Evolutionary conservation across 2,888 invertebrate species (phyloP), one percentile per base, ranked within the genome.

Genomic region (Atrina japonica): DNA sequence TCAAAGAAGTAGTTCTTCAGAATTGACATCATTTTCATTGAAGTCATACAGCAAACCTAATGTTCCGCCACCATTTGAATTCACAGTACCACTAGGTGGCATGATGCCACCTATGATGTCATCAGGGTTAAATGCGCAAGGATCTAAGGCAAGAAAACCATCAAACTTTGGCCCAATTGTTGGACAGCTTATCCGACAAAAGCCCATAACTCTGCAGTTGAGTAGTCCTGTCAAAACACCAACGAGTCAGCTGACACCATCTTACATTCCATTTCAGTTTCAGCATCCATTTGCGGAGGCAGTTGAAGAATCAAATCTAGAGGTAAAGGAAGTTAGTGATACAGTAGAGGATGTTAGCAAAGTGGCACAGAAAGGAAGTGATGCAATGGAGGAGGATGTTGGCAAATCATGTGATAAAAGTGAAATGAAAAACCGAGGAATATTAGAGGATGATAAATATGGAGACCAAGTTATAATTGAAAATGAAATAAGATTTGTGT

Each of bases 181-280:
- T 55, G 85, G 85, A 7, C 85, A 86, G 73, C 65, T 86, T 45
- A 79, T 86, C 16, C 66, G 76, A 41, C 82, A 76, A 58, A 71
- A 70, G 16, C 71, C 75, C n/a, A 60, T 66, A 9, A 69, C 66
- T 41, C 40, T 67, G 35, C 64, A 61, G 40, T 41, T 66, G 14
- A 64, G 49, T 23, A 58, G 58, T 40, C 43, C 45, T 35, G 43
- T 58, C 52, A 61, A 50, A 43, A 55, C 52, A 43, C 53, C 49
- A 47, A 64, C 35, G 49, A 64, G 29, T 55, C 71, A 52, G 43
- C 47, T 72, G 40, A 64, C 70, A 9, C 61, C 71, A 5, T 45
- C 64, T 2, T 76, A 73, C 68, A 53, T 81, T 40, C 83, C 85
- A 23, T 86, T 87, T 68, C 87, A 84, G 63, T 87, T 87, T 68